Percentiles rank a stretch among this genome's conserved stretches.
Evolutionary conservation across 2,113 vertebrate genomes (phyloP).

Genomic region (Phocoena sinus): DNA sequence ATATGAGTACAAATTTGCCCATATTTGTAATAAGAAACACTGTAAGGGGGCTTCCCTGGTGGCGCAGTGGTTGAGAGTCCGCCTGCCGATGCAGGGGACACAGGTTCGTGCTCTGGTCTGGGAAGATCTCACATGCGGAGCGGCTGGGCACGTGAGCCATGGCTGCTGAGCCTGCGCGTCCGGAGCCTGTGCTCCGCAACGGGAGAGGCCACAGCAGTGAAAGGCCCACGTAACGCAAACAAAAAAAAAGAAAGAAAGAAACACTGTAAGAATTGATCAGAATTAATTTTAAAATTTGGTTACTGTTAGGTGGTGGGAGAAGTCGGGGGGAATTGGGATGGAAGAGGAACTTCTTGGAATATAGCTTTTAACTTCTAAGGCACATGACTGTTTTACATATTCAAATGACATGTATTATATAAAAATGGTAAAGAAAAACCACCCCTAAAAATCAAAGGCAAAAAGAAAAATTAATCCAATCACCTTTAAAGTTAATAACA

Average conservation of each 20-base stretch:
- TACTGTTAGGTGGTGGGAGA: not conserved
- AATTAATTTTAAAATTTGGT: not conserved
- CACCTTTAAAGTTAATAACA: not conserved
- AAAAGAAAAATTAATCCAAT: not conserved
- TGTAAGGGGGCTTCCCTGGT: not conserved
- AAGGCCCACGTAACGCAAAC: fast-evolving
- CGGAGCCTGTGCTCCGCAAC: no score
- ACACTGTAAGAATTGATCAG: not conserved
- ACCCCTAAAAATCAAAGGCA: not conserved
- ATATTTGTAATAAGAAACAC: not conserved
- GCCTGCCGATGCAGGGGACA: no score
- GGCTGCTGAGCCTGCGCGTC: no score
- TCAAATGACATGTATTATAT: not conserved
- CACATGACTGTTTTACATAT: not conserved
- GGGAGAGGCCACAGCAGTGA: no score
- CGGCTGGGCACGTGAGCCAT: no score
- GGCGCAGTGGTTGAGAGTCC: no score
- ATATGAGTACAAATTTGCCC: not conserved
- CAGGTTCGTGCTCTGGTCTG: no score
- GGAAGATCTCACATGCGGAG: no score
- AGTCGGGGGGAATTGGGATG: not conserved
- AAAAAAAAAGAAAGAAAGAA: not conserved
- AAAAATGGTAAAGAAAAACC: not conserved
- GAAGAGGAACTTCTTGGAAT: not conserved
- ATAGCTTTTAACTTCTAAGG: not conserved